These are phyloP conservation scores for Pseudeuparius sepicola DNA, from an alignment of 2,888 invertebrate genomes.

Conservation along the genomic window DNA sequence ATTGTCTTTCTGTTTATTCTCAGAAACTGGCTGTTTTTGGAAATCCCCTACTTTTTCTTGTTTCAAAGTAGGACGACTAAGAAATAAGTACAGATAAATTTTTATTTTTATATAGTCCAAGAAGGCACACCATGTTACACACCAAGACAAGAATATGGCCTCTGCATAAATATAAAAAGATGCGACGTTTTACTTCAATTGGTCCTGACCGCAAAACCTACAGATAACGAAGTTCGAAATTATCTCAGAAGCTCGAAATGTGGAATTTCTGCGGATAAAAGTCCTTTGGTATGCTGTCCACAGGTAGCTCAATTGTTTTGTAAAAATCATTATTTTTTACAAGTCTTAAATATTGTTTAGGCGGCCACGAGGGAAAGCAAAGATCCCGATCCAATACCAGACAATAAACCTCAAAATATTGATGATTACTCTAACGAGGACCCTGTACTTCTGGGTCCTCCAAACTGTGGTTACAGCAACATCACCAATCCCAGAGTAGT, in stretches of 20 bases:
- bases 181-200: constrained; percentile 45
- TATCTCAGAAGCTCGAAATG: constrained; percentile 57
- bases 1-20: no score
- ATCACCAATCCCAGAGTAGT: constrained; percentile 53
- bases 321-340: background rate
- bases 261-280: constrained; percentile 51
- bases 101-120: constrained; percentile 18
- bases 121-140: constrained; percentile 40
- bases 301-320: constrained; percentile 14
- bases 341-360: constrained; percentile 1
- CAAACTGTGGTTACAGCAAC: constrained; percentile 55
- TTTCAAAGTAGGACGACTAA: no score
- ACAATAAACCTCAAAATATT: constrained; percentile 12
- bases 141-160: constrained; percentile 41
- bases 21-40: no score
- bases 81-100: no score
- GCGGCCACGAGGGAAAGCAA: no score
- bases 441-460: constrained; percentile 32
- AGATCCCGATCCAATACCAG: no score
- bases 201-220: constrained; percentile 39
- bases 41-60: no score
- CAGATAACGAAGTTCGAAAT: constrained; percentile 40
- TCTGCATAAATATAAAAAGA: constrained; percentile 43
- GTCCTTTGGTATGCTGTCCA: constrained; percentile 57
- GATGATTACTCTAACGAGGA: constrained; percentile 14